Percentiles rank a stretch among this genome's conserved stretches.
phyloP scores from a whole-genome alignment of 2,888 invertebrate genomes.

The Volucella inanis region DNA sequence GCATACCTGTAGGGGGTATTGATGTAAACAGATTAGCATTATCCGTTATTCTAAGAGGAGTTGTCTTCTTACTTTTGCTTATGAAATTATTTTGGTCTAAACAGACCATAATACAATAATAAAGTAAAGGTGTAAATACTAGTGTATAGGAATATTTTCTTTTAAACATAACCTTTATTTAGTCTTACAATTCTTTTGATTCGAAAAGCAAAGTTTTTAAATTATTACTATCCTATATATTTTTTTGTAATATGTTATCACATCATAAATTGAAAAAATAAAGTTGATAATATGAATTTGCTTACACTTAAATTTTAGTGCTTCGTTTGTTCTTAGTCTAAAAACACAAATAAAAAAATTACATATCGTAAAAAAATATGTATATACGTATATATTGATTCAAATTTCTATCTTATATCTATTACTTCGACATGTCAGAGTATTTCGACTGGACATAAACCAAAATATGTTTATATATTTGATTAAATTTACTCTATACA shows the following conservation, averaged over 20 bases:
- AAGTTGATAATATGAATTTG: slow-evolving; percentile 22
- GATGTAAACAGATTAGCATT: too few relatives aligned
- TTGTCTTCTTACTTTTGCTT: too few relatives aligned
- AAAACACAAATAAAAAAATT: slow-evolving; percentile 13
- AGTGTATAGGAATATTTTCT: too few relatives aligned
- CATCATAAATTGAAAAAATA: slow-evolving; percentile 43
- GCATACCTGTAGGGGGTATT: too few relatives aligned
- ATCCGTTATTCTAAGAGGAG: too few relatives aligned
- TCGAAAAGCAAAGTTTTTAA: slow-evolving; percentile 18
- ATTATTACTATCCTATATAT: slow-evolving; percentile 13
- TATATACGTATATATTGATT: neutral
- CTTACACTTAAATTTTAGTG: slow-evolving; percentile 9
- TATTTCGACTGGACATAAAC: neutral
- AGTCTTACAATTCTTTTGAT: slow-evolving; percentile 35
- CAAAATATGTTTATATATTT: slow-evolving; percentile 6
- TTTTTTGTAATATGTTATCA: slow-evolving; percentile 61
- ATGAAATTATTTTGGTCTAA: too few relatives aligned
- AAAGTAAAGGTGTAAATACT: too few relatives aligned
- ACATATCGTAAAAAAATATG: neutral
- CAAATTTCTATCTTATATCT: neutral
- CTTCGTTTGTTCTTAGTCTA: slow-evolving; percentile 10
- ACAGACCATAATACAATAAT: too few relatives aligned
- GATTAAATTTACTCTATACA: slow-evolving; percentile 32
- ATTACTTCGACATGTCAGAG: neutral
- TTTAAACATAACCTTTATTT: slow-evolving; percentile 14